A percentile compares a stretch with the other conserved stretches of the same genome.
Conservation (phyloP, 2,797 vertebrate genomes). For the Gobio occitaniae region DNA sequence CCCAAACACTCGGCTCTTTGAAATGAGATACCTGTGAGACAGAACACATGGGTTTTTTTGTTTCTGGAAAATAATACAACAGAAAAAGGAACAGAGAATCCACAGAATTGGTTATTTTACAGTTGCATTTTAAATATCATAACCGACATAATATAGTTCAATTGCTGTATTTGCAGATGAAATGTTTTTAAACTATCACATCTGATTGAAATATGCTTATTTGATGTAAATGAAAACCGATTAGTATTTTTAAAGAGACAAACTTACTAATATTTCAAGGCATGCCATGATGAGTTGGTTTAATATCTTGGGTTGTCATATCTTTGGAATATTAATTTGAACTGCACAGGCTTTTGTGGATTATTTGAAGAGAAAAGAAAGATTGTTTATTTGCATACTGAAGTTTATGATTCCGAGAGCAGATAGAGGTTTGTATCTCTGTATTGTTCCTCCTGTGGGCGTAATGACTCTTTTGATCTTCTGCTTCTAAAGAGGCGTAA, state of each 20-base stretch:
- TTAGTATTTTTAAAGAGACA: neutral
- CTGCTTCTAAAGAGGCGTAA: conserved; percentile 56
- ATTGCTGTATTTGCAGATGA: neutral
- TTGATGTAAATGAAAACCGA: neutral
- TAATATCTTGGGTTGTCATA: neutral
- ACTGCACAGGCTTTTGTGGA: neutral
- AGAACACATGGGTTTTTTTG: neutral
- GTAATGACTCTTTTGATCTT: conserved; percentile 58
- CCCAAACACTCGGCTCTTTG: conserved; percentile 11
- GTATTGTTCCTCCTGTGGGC: conserved; percentile 45
- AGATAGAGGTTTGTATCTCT: conserved; percentile 38
- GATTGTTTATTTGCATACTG: conserved; percentile 15
- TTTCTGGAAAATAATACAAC: conserved; percentile 24
- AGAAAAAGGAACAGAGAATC: neutral
- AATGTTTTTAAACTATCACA: neutral
- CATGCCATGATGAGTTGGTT: neutral
- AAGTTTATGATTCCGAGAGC: conserved; percentile 25
- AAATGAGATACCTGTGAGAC: conserved; percentile 46
- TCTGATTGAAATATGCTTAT: neutral
- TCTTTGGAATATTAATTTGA: neutral
- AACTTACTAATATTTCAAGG: neutral
- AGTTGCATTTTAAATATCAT: neutral
- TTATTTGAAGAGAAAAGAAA: neutral
- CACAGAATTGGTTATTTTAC: neutral
- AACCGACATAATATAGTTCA: neutral